A percentile compares a stretch with the other conserved stretches of the same genome.
These are phyloP conservation scores for Cantharis rustica DNA, from an alignment of 2,888 invertebrate species.

Conservation along the genomic window DNA sequence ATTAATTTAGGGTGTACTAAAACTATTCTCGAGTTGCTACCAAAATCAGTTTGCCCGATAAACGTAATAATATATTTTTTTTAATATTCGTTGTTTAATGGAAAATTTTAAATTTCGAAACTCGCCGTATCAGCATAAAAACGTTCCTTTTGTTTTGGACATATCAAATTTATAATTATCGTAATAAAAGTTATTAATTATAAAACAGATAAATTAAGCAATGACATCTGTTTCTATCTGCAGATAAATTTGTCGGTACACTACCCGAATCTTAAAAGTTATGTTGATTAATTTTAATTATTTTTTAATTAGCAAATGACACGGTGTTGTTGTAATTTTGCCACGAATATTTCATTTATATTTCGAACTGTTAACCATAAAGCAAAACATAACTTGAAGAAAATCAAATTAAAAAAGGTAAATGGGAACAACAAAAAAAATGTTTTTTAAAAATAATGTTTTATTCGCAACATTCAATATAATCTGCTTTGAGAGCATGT, in stretches of 20 bases:
- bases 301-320: neutral
- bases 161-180: neutral
- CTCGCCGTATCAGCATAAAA: neutral
- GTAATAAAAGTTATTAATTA: neutral
- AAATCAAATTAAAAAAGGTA: slow-evolving; percentile 11
- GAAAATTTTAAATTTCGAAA: neutral
- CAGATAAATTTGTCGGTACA: neutral
- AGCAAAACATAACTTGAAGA: neutral
- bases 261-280: neutral
- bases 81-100: neutral
- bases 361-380: neutral
- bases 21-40: neutral
- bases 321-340: too few relatives aligned
- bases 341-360: neutral
- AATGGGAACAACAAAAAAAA: slow-evolving; percentile 17
- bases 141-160: neutral
- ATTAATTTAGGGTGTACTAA: neutral
- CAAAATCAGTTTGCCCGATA: neutral
- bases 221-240: neutral
- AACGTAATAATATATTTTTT: too few relatives aligned
- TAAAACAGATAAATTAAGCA: neutral
- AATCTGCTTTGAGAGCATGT: slow-evolving; percentile 30
- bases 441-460: slow-evolving; percentile 24
- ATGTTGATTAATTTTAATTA: neutral
- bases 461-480: slow-evolving; percentile 32